Base-by-base conservation (phyloP, 2,113 vertebrate genomes). In the Macaca mulatta region DNA sequence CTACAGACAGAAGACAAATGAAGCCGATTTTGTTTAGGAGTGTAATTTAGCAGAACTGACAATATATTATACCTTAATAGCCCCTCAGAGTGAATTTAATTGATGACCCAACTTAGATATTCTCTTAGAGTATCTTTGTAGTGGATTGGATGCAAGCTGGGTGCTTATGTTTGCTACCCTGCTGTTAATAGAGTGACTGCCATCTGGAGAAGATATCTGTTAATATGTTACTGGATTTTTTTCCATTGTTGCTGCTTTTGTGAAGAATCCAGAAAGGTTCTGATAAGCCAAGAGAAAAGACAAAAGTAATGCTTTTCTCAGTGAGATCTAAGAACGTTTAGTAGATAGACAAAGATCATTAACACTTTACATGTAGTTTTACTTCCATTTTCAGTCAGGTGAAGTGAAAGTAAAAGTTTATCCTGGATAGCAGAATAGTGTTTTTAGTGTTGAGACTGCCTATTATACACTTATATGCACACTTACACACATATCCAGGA, bases 1-100 rank as follows among this genome's bases (percentile, higher is more conserved):
- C 96, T 96, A 79, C 59, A 97, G 92, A 97, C 83, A 96, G 93
- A 64, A 97, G 96, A 98, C 50, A 97, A 97, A 98, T 97, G 94
- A 96, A 95, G 40, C 48, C 0, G 14, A 85, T 83, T 97, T 95
- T 92, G 75, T 59, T 90, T 81, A 88, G 80, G 83, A 95, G 38
- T 90, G 75, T 96, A 97, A 96, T 98, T 96, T 90, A 96, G 96
- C 96, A 89, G 84, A 96, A 95, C 22, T 87, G 93, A 97, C 96
- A 88, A 97, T 97, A 96, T 88, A 92, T 97, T 98, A 97, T 88
- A 96, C 85, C 83, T 96, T 98, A 97, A 98, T 97, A 93, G 92
- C 77, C 69, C 93, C 96, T 97, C 90, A 89, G 96, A 97, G 87
- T 96, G 97, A 96, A 83, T 95, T 92, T 97, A 98, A 97, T 96